Evolutionary conservation across 2,113 vertebrate genomes (phyloP), one percentile per base, ranked within the genome.

Genomic region (Pogona vitticeps): DNA sequence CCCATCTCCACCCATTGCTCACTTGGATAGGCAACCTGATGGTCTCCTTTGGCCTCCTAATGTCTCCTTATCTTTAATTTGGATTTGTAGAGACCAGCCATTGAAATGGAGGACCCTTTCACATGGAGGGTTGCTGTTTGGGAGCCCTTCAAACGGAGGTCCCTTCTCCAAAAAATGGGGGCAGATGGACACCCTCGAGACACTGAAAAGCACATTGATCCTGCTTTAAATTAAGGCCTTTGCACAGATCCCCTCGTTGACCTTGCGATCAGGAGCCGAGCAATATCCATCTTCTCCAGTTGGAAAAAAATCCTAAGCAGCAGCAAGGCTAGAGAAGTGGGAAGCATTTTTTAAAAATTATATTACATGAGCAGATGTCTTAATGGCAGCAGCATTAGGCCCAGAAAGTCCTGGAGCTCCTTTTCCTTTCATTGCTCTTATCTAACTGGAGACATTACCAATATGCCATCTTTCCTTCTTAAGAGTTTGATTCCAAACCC

Each of bases 351-450:
- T 91, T 58, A 59, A 93, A 93, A 94, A 92, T 93, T 90, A 86
- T 83, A 81, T 88, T 85, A 94, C 88, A 72, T 81, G 88, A 94
- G 87, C 94, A 94, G 93, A 93, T 95, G 95, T 92, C 94, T 91
- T 92, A 92, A 92, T 83, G 90, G 90, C 93, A 94, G 87, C 84
- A 90, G 91, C 92, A 95, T 90, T 90, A 91, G 91, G 91, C 92
- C 91, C 90, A 90, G 88, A 90, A 86, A 93, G 85, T 91, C 82
- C 93, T 84, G 91, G 89, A 92, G 90, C 90, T 92, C 78, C 90
- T 91, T 93, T 89, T 92, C 88, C 76, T 70, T 85, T 93, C 89
- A 84, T 88, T 83, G 86, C 88, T 36, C 76, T 79, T 86, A 80
- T 93, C 91, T 86, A 90, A 91, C 70, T 84, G 91, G 91, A 93